Base-by-base conservation (phyloP, 92 coral and sea anemone species). In the Montipora capitata region DNA sequence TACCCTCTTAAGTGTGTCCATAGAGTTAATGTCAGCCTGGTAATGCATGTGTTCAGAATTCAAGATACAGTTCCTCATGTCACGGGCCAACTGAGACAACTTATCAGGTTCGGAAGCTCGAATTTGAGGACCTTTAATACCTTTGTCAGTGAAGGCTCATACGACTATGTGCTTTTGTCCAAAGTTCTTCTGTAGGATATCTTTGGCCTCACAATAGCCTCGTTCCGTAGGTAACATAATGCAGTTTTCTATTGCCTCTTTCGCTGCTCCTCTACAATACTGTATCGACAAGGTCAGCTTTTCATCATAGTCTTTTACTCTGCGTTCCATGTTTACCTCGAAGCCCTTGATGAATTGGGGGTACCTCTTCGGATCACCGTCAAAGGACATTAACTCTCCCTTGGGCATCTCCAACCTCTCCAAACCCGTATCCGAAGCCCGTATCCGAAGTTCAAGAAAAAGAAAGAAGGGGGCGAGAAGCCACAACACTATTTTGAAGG, bases 51-150 rank as follows among this genome's bases (percentile, higher is more conserved):
- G 91, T 4, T 9, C 72, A 8, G 91, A 67, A 39, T 85, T 84
- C 12, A 94, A 15, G 39, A 39, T 64, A 45, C 96, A 94, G 78
- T 79, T 92, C 14, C 80, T 70, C 94, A 92, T 95, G 88, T 45
- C 52, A 4, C 6, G 52, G 52, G 1, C 52, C 52, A 45, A 45
- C 52, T 45, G 52, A 48, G 65, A 54, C 3, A 83, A 44, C 61
- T 87, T 81, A 64, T 89, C 95, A 6, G 93, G 2, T 20, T 77
- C 93, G 41, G 35, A 61, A 13, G 89, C 27, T 7, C 72, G 76
- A 5, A 89, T 72, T 80, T 79, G 91, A 7, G 89, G 86, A 15
- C 93, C 95, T 43, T 81, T 62, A 10, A 81, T 64, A 4, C 89
- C 87, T 45, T 45, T 45, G 52, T 45, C 52, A 45, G 0, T 45